Percentiles rank a stretch among this genome's conserved stretches.
Conservation (phyloP, 1,140 invertebrate species). For the Euglossa dilemma region DNA sequence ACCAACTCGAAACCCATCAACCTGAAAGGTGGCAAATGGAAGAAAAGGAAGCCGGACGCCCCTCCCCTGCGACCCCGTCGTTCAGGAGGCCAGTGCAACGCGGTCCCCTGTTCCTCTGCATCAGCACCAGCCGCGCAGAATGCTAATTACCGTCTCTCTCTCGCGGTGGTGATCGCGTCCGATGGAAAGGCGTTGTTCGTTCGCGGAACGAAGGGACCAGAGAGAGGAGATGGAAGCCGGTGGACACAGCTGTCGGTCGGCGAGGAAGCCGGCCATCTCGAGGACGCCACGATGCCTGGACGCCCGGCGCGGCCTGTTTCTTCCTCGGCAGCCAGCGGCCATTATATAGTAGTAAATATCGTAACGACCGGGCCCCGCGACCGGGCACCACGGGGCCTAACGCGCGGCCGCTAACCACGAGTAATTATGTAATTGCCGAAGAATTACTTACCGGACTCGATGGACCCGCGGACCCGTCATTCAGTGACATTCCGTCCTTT, state of each 20-base stretch:
- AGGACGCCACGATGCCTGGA: slow-evolving; percentile 41
- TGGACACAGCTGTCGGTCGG: slow-evolving; percentile 30
- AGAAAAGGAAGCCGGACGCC: not conserved
- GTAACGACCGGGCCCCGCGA: slow-evolving; percentile 74
- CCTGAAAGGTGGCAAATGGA: not conserved
- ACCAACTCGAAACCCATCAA: not conserved
- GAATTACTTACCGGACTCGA: slow-evolving; percentile 80
- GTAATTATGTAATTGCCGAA: slow-evolving; percentile 83
- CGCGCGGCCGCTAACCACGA: slow-evolving; percentile 72
- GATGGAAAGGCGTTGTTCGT: not conserved
- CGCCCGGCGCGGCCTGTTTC: slow-evolving; percentile 63
- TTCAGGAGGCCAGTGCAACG: not conserved
- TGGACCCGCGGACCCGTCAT: slow-evolving; percentile 75
- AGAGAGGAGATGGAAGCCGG: not conserved
- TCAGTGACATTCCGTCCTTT: slow-evolving; percentile 82
- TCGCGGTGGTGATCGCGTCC: not conserved
- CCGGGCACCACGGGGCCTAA: slow-evolving; percentile 50
- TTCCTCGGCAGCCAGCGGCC: slow-evolving; percentile 73
- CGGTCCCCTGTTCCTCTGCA: not conserved
- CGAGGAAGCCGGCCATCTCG: slow-evolving; percentile 23
- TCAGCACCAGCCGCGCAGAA: not conserved
- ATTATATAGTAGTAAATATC: slow-evolving; percentile 83
- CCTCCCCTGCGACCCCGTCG: not conserved
- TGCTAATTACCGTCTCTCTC: not conserved
- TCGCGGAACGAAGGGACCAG: not conserved